Conservation (phyloP, 2,888 invertebrate genomes). For the Polietes domitor region DNA sequence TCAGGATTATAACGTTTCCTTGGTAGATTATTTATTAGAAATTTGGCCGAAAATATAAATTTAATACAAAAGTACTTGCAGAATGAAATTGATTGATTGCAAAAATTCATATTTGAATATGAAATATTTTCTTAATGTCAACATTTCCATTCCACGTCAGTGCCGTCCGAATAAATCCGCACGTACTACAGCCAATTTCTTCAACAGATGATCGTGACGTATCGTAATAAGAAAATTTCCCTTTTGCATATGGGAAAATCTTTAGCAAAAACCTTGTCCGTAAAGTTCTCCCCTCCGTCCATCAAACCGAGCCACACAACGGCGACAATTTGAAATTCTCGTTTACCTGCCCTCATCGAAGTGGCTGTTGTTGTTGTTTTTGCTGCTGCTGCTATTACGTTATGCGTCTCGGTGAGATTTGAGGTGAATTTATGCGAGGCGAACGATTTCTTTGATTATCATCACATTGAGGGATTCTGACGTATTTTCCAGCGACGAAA, state of each 20-base stretch:
- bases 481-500: slow-evolving; percentile 67
- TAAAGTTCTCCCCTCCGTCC: not conserved
- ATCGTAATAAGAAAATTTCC: slow-evolving; percentile 50
- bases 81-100: too few relatives aligned
- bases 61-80: too few relatives aligned
- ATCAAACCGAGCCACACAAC: not conserved
- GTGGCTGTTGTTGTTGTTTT: slow-evolving; percentile 50
- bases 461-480: slow-evolving; percentile 63
- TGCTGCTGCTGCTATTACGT: not conserved
- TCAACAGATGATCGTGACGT: slow-evolving; percentile 1
- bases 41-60: too few relatives aligned
- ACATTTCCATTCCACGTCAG: not conserved
- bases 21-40: too few relatives aligned
- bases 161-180: not conserved
- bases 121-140: too few relatives aligned
- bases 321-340: slow-evolving; percentile 5
- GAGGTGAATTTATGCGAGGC: slow-evolving; percentile 44
- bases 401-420: not conserved
- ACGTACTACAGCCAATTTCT: not conserved
- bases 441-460: slow-evolving; percentile 42
- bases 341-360: slow-evolving; percentile 37
- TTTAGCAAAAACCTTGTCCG: not conserved
- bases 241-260: slow-evolving; percentile 44
- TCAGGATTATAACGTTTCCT: too few relatives aligned
- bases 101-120: too few relatives aligned